These are phyloP conservation scores for Ploceus nigricollis DNA, from an alignment of 2,113 vertebrate species.

Conservation along the genomic window DNA sequence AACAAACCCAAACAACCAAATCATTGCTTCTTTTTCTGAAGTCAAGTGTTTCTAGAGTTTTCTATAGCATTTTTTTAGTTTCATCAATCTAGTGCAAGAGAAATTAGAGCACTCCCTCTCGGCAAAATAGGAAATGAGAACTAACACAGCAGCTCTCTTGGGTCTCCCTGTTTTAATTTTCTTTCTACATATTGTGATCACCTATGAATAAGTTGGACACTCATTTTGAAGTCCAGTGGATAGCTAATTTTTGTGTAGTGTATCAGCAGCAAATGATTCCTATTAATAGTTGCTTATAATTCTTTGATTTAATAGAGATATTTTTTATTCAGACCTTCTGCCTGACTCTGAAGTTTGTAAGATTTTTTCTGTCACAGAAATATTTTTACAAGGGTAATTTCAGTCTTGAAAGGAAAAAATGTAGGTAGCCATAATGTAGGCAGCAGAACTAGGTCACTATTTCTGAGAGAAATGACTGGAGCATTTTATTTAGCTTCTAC, in stretches of 20 bases:
- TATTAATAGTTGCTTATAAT: neutral
- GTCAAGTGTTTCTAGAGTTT: neutral
- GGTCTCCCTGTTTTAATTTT: neutral
- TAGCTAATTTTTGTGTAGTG: neutral
- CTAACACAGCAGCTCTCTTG: neutral
- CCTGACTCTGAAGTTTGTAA: neutral
- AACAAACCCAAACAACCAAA: neutral
- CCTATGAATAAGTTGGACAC: neutral
- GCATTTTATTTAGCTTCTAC: neutral
- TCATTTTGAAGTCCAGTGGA: neutral
- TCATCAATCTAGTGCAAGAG: neutral
- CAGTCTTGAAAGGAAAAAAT: neutral
- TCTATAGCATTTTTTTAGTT: neutral
- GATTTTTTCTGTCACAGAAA: neutral
- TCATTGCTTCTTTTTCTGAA: neutral
- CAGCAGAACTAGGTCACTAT: neutral
- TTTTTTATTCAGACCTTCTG: neutral
- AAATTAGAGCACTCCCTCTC: neutral
- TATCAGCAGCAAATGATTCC: neutral
- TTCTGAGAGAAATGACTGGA: slow-evolving; percentile 11
- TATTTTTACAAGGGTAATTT: neutral
- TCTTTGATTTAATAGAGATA: neutral
- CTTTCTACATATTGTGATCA: neutral
- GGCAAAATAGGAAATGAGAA: neutral
- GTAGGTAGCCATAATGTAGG: neutral